These are phyloP conservation scores for Nestor notabilis DNA, from an alignment of 2,113 vertebrate genomes.

Conservation along the genomic window DNA sequence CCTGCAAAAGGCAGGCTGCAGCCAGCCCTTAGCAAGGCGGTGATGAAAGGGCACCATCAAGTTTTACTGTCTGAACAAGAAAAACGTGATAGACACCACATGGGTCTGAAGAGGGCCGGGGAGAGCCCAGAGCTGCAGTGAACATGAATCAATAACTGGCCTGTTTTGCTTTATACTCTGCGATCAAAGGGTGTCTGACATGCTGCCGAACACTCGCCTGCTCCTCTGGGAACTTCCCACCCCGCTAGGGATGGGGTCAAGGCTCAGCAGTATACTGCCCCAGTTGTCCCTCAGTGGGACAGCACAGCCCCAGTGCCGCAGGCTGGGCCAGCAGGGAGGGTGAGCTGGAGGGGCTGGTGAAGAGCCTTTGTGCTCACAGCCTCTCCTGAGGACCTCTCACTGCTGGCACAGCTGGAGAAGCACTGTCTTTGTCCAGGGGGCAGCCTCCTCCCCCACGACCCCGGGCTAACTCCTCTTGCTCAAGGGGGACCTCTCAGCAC, in stretches of 20 bases:
- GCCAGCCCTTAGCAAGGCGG: neutral
- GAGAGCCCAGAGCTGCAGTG: neutral
- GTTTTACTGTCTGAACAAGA: neutral
- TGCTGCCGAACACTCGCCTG: fast-evolving
- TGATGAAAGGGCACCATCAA: neutral
- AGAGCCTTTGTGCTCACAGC: neutral
- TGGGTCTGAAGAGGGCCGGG: neutral
- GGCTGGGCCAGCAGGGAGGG: neutral
- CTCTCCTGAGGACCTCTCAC: neutral
- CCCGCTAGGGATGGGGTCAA: neutral
- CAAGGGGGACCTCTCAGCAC: neutral
- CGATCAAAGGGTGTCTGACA: neutral
- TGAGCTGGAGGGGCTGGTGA: neutral
- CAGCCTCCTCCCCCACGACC: neutral
- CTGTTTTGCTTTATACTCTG: neutral
- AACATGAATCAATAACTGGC: neutral
- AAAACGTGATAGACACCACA: neutral
- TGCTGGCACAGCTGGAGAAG: neutral
- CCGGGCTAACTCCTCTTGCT: fast-evolving
- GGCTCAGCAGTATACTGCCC: neutral
- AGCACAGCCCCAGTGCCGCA: neutral
- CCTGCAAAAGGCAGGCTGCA: neutral
- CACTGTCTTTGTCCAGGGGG: neutral
- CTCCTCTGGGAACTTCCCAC: neutral
- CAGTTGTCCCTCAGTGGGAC: fast-evolving